These are phyloP conservation scores for Pogonus chalceus DNA, from an alignment of 1,140 invertebrate species.

Conservation along the genomic window DNA sequence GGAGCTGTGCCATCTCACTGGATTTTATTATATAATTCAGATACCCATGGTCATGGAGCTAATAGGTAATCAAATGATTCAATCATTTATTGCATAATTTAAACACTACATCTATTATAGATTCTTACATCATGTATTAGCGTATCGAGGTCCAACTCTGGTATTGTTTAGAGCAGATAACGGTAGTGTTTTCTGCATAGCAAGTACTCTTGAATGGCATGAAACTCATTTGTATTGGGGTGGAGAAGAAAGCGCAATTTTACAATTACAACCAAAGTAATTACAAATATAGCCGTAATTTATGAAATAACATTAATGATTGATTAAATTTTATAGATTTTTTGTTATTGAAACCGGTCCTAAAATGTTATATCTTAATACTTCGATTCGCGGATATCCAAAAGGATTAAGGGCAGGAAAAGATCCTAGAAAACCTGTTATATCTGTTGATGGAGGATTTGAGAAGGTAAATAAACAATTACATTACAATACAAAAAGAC, in stretches of 20 bases:
- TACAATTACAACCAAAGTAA: constrained; percentile 72
- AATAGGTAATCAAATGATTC: too few species aligned
- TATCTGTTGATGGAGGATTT: constrained; percentile 65
- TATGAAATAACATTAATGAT: background rate
- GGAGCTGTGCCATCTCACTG: constrained; percentile 66
- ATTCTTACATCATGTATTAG: constrained; percentile 76
- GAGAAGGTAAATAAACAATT: constrained; percentile 41
- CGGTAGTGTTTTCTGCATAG: constrained; percentile 65
- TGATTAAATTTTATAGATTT: too few species aligned
- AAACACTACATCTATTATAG: too few species aligned
- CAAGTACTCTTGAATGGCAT: constrained; percentile 70
- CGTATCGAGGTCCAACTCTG: constrained; percentile 74
- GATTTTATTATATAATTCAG: constrained; percentile 72
- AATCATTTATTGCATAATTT: too few species aligned
- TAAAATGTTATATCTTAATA: constrained; percentile 77
- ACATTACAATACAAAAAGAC: background rate
- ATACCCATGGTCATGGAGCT: constrained; percentile 71
- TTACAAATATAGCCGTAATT: constrained; percentile 18
- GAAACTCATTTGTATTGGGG: constrained; percentile 80
- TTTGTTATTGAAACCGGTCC: constrained; percentile 54
- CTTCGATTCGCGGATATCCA: constrained; percentile 71
- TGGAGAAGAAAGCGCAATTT: constrained; percentile 59
- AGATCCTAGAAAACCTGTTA: constrained; percentile 62
- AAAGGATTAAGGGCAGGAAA: constrained; percentile 71
- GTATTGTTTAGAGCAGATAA: constrained; percentile 58